Conservation (phyloP, 2,888 invertebrate genomes). For the Teinopalpus imperialis region DNA sequence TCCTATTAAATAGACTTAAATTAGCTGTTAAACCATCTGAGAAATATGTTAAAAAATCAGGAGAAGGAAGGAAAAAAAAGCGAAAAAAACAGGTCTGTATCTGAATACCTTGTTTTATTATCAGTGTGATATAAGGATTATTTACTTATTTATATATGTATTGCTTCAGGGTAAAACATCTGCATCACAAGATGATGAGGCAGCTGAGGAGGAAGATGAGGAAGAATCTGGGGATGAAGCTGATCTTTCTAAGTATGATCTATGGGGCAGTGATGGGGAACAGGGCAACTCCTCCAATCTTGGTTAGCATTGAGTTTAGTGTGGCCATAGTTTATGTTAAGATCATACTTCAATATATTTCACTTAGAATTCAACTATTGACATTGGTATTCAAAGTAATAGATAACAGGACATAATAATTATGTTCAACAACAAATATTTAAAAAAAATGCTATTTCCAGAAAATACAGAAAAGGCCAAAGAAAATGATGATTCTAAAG, state of each 20-base stretch:
- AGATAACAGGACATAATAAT: too few species aligned
- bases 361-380: too few species aligned
- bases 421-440: neutral
- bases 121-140: constrained; percentile 1
- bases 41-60: constrained; percentile 47
- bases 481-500: constrained; percentile 53
- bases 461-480: constrained; percentile 54
- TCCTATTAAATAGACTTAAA: constrained; percentile 72
- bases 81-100: constrained; percentile 72
- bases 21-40: constrained; percentile 61
- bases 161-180: constrained; percentile 71
- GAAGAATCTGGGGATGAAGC: constrained; percentile 84
- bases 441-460: constrained; percentile 32
- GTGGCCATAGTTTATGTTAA: too few species aligned
- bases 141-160: constrained; percentile 20
- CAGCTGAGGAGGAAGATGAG: constrained; percentile 81
- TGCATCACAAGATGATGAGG: constrained; percentile 60
- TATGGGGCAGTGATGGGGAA: constrained; percentile 86
- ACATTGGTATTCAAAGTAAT: too few species aligned
- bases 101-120: constrained; percentile 8
- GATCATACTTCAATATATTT: too few species aligned
- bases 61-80: constrained; percentile 48
- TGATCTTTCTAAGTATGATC: constrained; percentile 90
- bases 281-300: constrained; percentile 58
- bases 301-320: constrained; percentile 42